Conservation (phyloP, 1,140 invertebrate species). For the Macrocentrus cingulum region DNA sequence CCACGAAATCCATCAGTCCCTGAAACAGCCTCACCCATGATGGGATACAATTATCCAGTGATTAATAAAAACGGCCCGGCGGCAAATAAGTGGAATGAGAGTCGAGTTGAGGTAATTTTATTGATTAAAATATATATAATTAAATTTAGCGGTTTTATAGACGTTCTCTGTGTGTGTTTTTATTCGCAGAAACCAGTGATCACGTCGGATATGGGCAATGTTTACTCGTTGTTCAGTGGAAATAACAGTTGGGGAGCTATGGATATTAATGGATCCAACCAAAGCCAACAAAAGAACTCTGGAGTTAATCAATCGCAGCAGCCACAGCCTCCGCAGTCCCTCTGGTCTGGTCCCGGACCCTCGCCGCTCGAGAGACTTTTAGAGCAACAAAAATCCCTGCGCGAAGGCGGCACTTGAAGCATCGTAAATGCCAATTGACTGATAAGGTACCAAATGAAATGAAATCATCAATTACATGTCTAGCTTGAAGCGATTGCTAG, state of each 20-base stretch:
- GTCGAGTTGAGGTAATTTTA: not conserved
- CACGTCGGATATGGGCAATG: slow-evolving; percentile 53
- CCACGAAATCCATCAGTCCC: slow-evolving; percentile 29
- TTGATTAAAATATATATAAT: no score
- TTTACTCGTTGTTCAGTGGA: slow-evolving; percentile 71
- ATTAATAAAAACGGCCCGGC: not conserved
- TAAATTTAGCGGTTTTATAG: no score
- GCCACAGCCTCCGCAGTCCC: slow-evolving; percentile 63
- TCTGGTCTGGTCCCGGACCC: slow-evolving; percentile 76
- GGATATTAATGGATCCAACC: slow-evolving; percentile 31
- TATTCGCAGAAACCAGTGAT: slow-evolving; percentile 37
- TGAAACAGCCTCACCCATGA: not conserved
- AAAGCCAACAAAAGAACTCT: slow-evolving; percentile 38
- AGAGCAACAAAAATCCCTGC: slow-evolving; percentile 75
- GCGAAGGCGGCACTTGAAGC: slow-evolving; percentile 39
- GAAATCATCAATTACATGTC: no score
- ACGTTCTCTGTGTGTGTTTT: no score
- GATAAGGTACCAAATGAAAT: no score
- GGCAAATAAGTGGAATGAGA: not conserved
- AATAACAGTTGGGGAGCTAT: slow-evolving; percentile 53
- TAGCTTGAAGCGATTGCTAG: no score
- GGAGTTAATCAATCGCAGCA: not conserved
- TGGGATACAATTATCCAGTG: not conserved
- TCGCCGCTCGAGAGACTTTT: slow-evolving; percentile 78
- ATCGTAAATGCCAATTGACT: no score